phyloP scores from a whole-genome alignment of 2,888 invertebrate species.

The Octonoba sinensis region DNA sequence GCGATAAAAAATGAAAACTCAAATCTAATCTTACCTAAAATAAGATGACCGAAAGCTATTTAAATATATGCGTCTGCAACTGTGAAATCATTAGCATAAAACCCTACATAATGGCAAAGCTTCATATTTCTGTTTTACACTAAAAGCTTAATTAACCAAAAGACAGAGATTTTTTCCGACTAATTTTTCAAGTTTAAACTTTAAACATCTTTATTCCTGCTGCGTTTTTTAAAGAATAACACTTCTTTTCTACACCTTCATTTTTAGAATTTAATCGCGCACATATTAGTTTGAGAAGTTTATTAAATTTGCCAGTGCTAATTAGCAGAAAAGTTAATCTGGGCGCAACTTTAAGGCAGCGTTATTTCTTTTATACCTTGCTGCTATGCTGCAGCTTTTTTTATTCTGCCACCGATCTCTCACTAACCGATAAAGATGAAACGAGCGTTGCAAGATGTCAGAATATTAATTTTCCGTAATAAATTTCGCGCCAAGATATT shows the following conservation, averaged over 20 bases:
- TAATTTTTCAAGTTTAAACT: neutral
- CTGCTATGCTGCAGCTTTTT: conserved; percentile 2
- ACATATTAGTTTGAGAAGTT: conserved; percentile 32
- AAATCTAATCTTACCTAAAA: no score
- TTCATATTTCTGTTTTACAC: neutral
- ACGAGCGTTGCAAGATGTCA: conserved; percentile 34
- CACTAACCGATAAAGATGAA: conserved; percentile 29
- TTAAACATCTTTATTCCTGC: neutral
- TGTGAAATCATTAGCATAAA: neutral
- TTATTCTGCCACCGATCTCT: conserved; percentile 6
- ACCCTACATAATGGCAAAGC: neutral
- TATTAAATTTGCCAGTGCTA: conserved; percentile 39
- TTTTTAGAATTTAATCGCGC: conserved; percentile 27
- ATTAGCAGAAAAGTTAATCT: conserved; percentile 40
- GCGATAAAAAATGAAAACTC: no score
- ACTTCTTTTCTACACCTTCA: conserved; percentile 17
- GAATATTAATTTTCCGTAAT: conserved; percentile 57
- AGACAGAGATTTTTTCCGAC: no score
- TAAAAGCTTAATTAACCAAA: neutral
- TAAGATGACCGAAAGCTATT: no score
- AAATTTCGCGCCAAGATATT: conserved; percentile 40
- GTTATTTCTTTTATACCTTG: conserved; percentile 17
- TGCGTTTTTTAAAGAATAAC: conserved; percentile 4
- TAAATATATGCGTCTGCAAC: neutral
- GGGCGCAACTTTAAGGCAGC: conserved; percentile 24